A percentile compares a stretch with the other conserved stretches of the same genome.
Evolutionary conservation across 2,888 invertebrate species (phyloP).

Genomic region (Zygogramma bicolorata): DNA sequence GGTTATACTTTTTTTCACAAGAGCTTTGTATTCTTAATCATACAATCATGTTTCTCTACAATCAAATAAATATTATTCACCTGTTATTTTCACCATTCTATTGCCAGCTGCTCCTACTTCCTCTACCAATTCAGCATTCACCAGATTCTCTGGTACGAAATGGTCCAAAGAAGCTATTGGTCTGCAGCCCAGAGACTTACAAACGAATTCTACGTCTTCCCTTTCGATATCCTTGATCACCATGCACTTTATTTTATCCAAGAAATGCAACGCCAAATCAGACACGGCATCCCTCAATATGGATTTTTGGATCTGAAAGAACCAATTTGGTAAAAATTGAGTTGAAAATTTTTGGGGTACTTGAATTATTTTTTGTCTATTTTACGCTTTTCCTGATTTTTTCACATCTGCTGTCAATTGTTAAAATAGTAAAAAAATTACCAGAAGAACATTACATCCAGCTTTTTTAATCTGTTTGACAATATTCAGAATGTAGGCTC

Average conservation of each 20-base stretch:
- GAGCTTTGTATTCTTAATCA: no score
- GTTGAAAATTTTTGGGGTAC: neutral
- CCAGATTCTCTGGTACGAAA: constrained; percentile 92
- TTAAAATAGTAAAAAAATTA: no score
- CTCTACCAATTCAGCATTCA: constrained; percentile 93
- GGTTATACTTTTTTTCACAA: no score
- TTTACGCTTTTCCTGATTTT: no score
- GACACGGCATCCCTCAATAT: constrained; percentile 94
- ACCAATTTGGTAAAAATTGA: neutral
- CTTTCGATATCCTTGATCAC: constrained; percentile 98
- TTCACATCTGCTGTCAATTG: no score
- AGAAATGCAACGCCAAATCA: constrained; percentile 96
- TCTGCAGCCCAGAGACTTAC: constrained; percentile 92
- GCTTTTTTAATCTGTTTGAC: constrained; percentile 99
- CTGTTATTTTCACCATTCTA: constrained; percentile 84
- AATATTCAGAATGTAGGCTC: constrained; percentile 97
- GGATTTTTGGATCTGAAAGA: constrained; percentile 72
- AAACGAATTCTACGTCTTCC: constrained; percentile 97
- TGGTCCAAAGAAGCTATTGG: constrained; percentile 99
- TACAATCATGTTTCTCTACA: neutral
- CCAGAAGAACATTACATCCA: constrained; percentile 97
- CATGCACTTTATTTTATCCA: constrained; percentile 99
- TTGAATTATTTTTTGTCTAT: neutral
- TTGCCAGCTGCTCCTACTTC: constrained; percentile 90
- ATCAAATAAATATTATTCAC: constrained; percentile 43